A percentile compares a stretch with the other conserved stretches of the same genome.
Evolutionary conservation across 1,140 invertebrate species (phyloP).

Genomic region (Musca vetustissima): DNA sequence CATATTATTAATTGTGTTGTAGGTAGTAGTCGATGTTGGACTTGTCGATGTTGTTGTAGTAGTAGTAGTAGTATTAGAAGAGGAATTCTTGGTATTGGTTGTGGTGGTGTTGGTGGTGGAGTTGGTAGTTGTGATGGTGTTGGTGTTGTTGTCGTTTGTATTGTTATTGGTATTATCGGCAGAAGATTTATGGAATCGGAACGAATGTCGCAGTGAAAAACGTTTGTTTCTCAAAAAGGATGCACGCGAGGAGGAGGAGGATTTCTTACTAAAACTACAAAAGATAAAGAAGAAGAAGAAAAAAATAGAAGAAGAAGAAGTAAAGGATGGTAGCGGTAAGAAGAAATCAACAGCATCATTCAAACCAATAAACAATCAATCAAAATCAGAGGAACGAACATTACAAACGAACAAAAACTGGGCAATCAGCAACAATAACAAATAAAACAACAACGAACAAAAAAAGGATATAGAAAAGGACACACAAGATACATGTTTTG

Average conservation of each 20-base stretch:
- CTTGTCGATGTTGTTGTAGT: too few relatives aligned
- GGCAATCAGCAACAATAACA: too few relatives aligned
- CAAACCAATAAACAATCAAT: too few relatives aligned
- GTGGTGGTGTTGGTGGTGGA: not conserved
- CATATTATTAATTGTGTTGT: slow-evolving; percentile 12
- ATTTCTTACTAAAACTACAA: slow-evolving; percentile 32
- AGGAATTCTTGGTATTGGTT: not conserved
- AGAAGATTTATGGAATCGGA: slow-evolving; percentile 18
- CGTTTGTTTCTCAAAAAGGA: slow-evolving; percentile 54
- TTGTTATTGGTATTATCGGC: slow-evolving; percentile 44
- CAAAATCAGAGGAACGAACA: too few relatives aligned
- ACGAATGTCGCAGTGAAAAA: slow-evolving; percentile 51
- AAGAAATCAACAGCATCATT: too few relatives aligned
- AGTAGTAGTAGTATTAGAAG: slow-evolving; percentile 39
- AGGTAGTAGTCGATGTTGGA: not conserved
- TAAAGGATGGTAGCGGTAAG: not conserved
- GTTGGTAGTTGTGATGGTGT: slow-evolving; percentile 30
- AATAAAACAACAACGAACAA: too few relatives aligned
- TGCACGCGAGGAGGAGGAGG: slow-evolving; percentile 51
- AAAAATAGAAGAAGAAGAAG: slow-evolving; percentile 4
- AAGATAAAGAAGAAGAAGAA: not conserved
- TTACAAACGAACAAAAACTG: not conserved
- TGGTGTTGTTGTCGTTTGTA: too few relatives aligned
- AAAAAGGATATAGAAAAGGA: too few relatives aligned
- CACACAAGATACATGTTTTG: too few relatives aligned